Evolutionary conservation across 2,888 invertebrate species (phyloP).

Genomic region (Lycia hirtaria): DNA sequence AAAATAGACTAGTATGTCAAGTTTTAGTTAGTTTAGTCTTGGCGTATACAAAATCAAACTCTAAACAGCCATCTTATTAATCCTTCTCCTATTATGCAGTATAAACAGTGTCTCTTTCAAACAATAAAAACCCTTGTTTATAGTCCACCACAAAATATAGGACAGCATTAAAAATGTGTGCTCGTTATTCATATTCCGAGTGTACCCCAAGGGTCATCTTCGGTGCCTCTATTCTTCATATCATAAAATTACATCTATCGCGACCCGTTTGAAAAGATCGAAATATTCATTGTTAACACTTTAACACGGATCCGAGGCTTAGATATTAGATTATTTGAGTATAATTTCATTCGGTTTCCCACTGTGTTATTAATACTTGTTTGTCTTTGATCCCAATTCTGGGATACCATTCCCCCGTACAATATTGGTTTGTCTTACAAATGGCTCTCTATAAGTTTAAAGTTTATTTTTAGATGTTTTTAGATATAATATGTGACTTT

Average conservation of each 20-base stretch:
- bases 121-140: conserved; percentile 15
- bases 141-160: conserved; percentile 4
- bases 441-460: conserved; percentile 30
- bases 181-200: conserved; percentile 15
- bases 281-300: conserved; percentile 69
- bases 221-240: conserved; percentile 38
- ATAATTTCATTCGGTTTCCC: conserved; percentile 64
- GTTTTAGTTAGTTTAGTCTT: too few species aligned
- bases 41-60: too few species aligned
- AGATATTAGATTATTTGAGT: conserved; percentile 60
- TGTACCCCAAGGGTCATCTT: conserved; percentile 11
- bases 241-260: conserved; percentile 37
- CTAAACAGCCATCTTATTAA: too few species aligned
- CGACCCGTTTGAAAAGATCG: conserved; percentile 32
- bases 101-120: neutral
- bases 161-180: conserved; percentile 22
- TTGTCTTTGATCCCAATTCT: conserved; percentile 44
- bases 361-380: conserved; percentile 55
- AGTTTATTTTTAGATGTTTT: conserved; percentile 21
- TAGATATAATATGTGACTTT: conserved; percentile 21
- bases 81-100: neutral
- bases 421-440: conserved; percentile 40
- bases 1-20: too few species aligned
- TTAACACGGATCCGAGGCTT: conserved; percentile 64
- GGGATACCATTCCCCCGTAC: conserved; percentile 13